These are phyloP conservation scores for Characodon lateralis DNA, from an alignment of 2,797 vertebrate genomes.

Conservation along the genomic window DNA sequence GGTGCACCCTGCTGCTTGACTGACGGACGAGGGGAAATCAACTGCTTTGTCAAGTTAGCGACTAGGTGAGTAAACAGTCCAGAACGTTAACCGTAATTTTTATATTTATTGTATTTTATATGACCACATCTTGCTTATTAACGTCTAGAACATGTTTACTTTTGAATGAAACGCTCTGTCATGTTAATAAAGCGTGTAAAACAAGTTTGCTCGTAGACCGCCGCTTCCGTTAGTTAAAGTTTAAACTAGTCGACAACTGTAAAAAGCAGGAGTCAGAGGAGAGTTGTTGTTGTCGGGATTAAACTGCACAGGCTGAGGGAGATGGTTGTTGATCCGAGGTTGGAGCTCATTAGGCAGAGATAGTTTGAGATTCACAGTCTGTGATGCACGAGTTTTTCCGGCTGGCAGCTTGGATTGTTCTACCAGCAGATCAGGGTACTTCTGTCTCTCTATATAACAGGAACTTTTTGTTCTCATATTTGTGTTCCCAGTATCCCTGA, in stretches of 20 bases:
- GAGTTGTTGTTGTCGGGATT: not conserved
- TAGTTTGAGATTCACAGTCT: not conserved
- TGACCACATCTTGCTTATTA: rapidly evolving
- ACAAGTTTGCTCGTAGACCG: not conserved
- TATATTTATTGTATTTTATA: not conserved
- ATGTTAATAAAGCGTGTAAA: not conserved
- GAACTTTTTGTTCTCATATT: not conserved
- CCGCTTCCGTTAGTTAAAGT: not conserved
- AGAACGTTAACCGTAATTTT: not conserved
- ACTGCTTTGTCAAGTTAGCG: not conserved
- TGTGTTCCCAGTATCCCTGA: not conserved
- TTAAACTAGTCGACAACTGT: not conserved
- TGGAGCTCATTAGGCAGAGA: not conserved
- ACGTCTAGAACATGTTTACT: not conserved
- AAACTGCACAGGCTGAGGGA: rapidly evolving
- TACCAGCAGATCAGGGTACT: not conserved
- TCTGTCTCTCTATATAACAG: not conserved
- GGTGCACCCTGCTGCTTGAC: slow-evolving; percentile 16
- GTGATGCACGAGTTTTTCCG: not conserved
- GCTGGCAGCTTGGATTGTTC: not conserved
- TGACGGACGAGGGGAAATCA: not conserved
- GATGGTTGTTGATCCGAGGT: not conserved
- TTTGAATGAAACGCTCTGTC: not conserved
- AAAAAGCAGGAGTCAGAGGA: not conserved
- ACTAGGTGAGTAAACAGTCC: slow-evolving; percentile 25